phyloP scores from a whole-genome alignment of 1,140 invertebrate genomes.

The Scylla paramamosain region DNA sequence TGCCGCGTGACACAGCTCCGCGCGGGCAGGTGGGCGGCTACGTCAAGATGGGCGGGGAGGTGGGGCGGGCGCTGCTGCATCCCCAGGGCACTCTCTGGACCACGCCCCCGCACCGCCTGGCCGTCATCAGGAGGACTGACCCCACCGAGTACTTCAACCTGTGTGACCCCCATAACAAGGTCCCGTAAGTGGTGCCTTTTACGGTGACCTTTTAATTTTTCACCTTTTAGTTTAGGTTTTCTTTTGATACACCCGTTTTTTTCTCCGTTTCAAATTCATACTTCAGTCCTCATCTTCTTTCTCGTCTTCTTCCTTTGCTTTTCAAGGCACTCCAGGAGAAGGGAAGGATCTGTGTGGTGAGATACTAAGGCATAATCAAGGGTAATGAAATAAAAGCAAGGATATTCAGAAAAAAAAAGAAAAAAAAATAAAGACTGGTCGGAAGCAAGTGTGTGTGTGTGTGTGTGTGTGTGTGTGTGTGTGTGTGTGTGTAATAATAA shows the following conservation, averaged over 20 bases:
- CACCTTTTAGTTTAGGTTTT: not conserved
- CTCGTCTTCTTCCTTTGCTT: not conserved
- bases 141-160: slow-evolving; percentile 71
- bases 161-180: slow-evolving; percentile 60
- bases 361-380: not conserved
- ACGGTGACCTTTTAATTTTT: not conserved
- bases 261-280: not conserved
- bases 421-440: not conserved
- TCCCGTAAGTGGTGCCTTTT: slow-evolving; percentile 53
- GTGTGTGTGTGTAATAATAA: no score
- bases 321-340: not conserved
- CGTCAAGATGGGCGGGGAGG: slow-evolving; percentile 67
- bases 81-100: slow-evolving; percentile 62
- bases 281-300: not conserved
- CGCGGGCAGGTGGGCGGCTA: slow-evolving; percentile 54
- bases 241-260: not conserved
- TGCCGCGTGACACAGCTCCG: slow-evolving; percentile 57
- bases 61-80: slow-evolving; percentile 58
- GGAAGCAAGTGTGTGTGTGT: no score
- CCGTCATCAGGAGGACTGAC: slow-evolving; percentile 49
- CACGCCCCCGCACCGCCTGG: slow-evolving; percentile 53
- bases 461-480: no score
- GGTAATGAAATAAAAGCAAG: not conserved
- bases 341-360: not conserved
- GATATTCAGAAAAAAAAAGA: not conserved